Evolutionary conservation across 2,113 vertebrate genomes (phyloP).

Genomic region (Sterrhoptilus dennistouni): DNA sequence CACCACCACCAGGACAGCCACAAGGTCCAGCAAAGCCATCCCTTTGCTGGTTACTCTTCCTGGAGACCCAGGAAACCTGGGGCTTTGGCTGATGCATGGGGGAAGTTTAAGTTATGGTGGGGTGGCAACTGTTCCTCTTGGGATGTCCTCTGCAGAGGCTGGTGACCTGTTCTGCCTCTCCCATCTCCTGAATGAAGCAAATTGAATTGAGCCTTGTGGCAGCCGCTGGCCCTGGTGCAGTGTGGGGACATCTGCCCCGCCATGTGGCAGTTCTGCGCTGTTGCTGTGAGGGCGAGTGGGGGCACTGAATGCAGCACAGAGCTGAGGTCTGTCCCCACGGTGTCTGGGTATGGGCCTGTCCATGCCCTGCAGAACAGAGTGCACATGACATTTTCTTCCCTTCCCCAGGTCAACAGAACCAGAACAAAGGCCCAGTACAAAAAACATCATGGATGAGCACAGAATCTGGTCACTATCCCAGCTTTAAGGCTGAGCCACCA

Average conservation of each 20-base stretch:
- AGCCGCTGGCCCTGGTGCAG: background rate
- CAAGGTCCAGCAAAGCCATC: background rate
- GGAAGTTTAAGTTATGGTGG: background rate
- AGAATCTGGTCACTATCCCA: background rate
- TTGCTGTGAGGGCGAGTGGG: background rate
- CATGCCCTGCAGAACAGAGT: background rate
- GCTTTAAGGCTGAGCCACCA: background rate
- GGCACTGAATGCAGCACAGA: background rate
- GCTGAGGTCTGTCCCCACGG: background rate
- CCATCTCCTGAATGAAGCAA: accelerated
- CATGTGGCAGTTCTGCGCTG: accelerated
- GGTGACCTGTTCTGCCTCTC: background rate
- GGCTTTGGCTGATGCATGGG: background rate
- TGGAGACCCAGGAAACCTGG: background rate
- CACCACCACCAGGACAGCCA: background rate
- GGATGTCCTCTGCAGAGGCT: background rate
- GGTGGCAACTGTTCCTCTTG: background rate
- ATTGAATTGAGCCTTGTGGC: background rate
- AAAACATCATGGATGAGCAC: background rate
- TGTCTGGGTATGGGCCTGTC: background rate
- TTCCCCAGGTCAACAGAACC: background rate
- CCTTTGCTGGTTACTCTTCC: background rate
- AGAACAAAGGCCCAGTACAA: background rate
- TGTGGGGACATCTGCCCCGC: background rate
- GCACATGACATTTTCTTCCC: background rate